Base-by-base conservation (phyloP, 2,797 vertebrate genomes). In the Rhynchotus rufescens region DNA sequence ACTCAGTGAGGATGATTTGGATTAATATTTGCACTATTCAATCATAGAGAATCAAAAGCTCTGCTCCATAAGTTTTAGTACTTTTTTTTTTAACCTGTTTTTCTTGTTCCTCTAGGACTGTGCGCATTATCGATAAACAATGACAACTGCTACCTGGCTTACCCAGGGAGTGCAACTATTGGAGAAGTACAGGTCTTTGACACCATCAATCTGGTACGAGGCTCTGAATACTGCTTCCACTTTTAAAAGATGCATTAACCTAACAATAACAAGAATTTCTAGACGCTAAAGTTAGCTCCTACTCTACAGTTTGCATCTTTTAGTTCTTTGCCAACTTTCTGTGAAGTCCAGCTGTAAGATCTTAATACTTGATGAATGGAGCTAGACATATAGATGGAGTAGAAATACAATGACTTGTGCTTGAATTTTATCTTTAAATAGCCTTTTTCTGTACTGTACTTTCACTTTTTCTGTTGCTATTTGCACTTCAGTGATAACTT, bases 151-250 rank as follows among this genome's bases (percentile, higher is more conserved):
- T 99, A 99, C 92, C 97, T 99, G 97, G 99, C 99, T 0, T 99
- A 99, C 74, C 99, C 99, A 13, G 99, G 99, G 86, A 99, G 99
- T 23, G 98, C 99, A 6, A 99, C 98, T 69, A 99, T 99, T 92
- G 99, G 99, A 88, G 99, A 99, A 95, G 99, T 99, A 28, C 99
- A 99, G 87, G 99, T 99, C 95, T 99, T 99, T 80, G 99, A 99
- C 96, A 99, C 99, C 22, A 98, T 99, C 84, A 99, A 99, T 93
- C 96, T 99, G 99, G 99, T 99, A 96, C 96, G 98, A n/a, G 44
- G 42, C 42, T 76, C 15, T 54, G 54, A 57, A 12, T 67, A 28
- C 44, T 68, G 4, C 52, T 84, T 75, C 65, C 0, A 1, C 23
- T 23, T 64, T 20, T 57, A 36, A 16, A 86, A 88, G 69, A 13